These are phyloP conservation scores for Zaprionus capensis DNA, from an alignment of 1,140 invertebrate genomes.

Conservation along the genomic window DNA sequence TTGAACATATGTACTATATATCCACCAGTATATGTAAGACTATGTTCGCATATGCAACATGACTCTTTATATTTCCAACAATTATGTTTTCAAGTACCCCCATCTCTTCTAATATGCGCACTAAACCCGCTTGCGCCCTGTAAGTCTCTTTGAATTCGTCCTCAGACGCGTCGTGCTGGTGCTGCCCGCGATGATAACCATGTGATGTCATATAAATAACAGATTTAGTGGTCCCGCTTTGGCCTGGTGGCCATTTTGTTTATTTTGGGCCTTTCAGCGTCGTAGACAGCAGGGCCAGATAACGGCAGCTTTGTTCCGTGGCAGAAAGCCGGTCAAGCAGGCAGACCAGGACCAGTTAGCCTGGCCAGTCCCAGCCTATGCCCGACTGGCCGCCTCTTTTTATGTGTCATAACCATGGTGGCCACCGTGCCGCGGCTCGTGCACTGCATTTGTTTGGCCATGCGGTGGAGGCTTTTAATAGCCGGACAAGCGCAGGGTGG, in stretches of 20 bases:
- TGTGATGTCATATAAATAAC: constrained; percentile 76
- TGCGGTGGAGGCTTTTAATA: constrained; percentile 66
- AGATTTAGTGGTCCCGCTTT: constrained; percentile 72
- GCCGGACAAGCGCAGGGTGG: constrained; percentile 31
- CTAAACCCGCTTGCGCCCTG: not conserved
- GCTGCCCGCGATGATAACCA: constrained; percentile 44
- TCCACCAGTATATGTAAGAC: no score
- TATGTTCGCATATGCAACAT: not conserved
- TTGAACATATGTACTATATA: no score
- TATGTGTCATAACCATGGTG: constrained; percentile 73
- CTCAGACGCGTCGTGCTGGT: not conserved
- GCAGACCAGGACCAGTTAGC: not conserved
- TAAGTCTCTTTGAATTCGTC: constrained; percentile 18
- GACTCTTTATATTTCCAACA: not conserved
- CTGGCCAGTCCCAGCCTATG: constrained; percentile 3
- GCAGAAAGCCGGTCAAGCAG: constrained; percentile 1
- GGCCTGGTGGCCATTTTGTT: constrained; percentile 57
- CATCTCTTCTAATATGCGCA: not conserved
- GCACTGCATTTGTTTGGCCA: constrained; percentile 32
- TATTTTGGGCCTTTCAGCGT: constrained; percentile 50
- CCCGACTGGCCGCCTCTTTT: constrained; percentile 52
- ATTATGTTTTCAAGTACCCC: not conserved
- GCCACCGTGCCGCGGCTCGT: constrained; percentile 5
- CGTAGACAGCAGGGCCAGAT: constrained; percentile 39
- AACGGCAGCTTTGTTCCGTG: constrained; percentile 38